Evolutionary conservation across 2,113 vertebrate species (phyloP).

Genomic region (Cyprinodon brontotheroides): DNA sequence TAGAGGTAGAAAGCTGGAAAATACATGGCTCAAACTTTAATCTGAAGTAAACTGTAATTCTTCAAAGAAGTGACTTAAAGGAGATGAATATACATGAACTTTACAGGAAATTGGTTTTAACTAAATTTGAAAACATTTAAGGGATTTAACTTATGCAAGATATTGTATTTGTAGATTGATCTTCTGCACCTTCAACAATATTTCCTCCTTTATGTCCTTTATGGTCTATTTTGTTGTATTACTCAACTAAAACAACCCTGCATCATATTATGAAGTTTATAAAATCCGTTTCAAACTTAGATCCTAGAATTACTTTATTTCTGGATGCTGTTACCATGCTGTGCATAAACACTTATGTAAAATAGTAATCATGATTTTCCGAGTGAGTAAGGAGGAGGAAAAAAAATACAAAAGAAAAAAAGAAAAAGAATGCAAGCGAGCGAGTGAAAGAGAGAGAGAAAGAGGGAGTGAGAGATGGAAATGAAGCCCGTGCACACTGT

Average conservation of each 20-base stretch:
- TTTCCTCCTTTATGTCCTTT: background rate
- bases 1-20: background rate
- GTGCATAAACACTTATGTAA: constrained; percentile 23
- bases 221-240: background rate
- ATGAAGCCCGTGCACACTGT: constrained; percentile 38
- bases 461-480: constrained; percentile 36
- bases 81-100: background rate
- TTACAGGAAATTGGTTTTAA: too few species aligned
- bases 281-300: background rate
- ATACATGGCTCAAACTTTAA: background rate
- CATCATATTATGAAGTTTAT: background rate
- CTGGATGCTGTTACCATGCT: background rate
- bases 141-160: background rate
- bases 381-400: constrained; percentile 19
- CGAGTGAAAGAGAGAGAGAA: constrained; percentile 8
- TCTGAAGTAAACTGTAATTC: background rate
- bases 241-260: background rate
- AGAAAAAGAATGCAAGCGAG: constrained; percentile 15
- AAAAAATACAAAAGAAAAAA: constrained; percentile 3
- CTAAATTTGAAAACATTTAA: background rate
- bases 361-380: constrained; percentile 21
- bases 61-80: background rate
- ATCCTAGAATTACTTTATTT: background rate
- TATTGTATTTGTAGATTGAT: background rate
- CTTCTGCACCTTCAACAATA: background rate